These are phyloP conservation scores for Selene dorsalis DNA, from an alignment of 2,797 vertebrate species.

Conservation along the genomic window DNA sequence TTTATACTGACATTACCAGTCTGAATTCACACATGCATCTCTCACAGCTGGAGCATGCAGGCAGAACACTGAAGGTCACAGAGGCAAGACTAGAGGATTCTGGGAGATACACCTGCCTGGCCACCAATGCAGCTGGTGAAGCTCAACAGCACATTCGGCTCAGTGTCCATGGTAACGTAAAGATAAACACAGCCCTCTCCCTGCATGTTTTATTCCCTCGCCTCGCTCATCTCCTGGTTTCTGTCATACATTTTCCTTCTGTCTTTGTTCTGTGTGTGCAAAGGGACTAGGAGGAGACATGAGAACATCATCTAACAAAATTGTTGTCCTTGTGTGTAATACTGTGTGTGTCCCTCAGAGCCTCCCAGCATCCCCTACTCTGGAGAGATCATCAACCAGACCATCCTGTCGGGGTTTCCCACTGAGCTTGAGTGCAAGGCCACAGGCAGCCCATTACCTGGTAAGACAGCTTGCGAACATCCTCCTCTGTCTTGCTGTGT, in stretches of 20 bases:
- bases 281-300: slow-evolving; percentile 29
- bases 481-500: slow-evolving; percentile 21
- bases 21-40: slow-evolving; percentile 37
- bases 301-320: slow-evolving; percentile 30
- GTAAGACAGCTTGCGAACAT: slow-evolving; percentile 75
- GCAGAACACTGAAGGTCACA: slow-evolving; percentile 88
- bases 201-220: slow-evolving; percentile 7
- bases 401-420: slow-evolving; percentile 89
- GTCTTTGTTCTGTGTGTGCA: not conserved
- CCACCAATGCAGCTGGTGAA: slow-evolving; percentile 96
- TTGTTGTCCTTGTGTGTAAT: slow-evolving; percentile 33
- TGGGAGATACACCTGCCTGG: slow-evolving; percentile 94
- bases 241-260: slow-evolving; percentile 16
- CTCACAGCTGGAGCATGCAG: slow-evolving; percentile 91
- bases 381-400: slow-evolving; percentile 91
- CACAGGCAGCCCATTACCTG: slow-evolving; percentile 90
- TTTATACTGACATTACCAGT: not conserved
- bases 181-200: slow-evolving; percentile 29
- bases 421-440: slow-evolving; percentile 91
- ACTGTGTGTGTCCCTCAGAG: slow-evolving; percentile 81
- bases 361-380: slow-evolving; percentile 89
- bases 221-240: slow-evolving; percentile 35
- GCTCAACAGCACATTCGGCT: slow-evolving; percentile 89
- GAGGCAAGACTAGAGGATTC: slow-evolving; percentile 88
- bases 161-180: slow-evolving; percentile 91